A percentile compares a stretch with the other conserved stretches of the same genome.
phyloP scores from a whole-genome alignment of 2,888 invertebrate genomes.

The Dasysyrphus albostriatus region DNA sequence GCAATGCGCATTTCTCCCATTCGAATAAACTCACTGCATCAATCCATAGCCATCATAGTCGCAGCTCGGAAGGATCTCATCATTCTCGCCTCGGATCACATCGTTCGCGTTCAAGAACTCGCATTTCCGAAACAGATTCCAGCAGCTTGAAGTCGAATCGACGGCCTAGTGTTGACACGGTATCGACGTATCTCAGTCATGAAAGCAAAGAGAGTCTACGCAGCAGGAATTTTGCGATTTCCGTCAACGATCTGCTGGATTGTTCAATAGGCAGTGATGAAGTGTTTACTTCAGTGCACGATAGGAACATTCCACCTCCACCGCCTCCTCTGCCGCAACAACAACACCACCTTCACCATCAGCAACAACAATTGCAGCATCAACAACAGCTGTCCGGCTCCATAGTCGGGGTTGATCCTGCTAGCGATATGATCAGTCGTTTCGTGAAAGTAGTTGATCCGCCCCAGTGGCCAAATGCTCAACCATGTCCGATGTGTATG shows the following conservation, averaged over 20 bases:
- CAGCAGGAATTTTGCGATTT: slow-evolving; percentile 85
- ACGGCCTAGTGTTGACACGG: slow-evolving; percentile 93
- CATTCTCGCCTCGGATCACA: slow-evolving; percentile 82
- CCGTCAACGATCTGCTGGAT: slow-evolving; percentile 88
- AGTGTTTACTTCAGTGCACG: slow-evolving; percentile 85
- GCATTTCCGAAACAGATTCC: slow-evolving; percentile 84
- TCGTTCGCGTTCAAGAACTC: slow-evolving; percentile 83
- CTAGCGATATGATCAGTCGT: slow-evolving; percentile 87
- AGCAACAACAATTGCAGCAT: slow-evolving; percentile 78
- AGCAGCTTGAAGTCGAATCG: slow-evolving; percentile 91
- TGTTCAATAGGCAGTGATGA: slow-evolving; percentile 90
- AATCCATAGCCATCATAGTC: slow-evolving; percentile 83
- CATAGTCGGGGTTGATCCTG: slow-evolving; percentile 85
- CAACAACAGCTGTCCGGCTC: slow-evolving; percentile 83
- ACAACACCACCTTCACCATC: slow-evolving; percentile 77
- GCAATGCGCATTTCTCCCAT: slow-evolving; percentile 79
- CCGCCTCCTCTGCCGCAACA: slow-evolving; percentile 79
- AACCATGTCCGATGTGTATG: slow-evolving; percentile 89
- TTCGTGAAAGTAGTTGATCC: slow-evolving; percentile 88
- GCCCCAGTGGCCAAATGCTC: slow-evolving; percentile 88
- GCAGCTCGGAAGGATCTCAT: slow-evolving; percentile 82
- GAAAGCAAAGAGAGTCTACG: slow-evolving; percentile 90
- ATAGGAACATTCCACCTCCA: slow-evolving; percentile 76
- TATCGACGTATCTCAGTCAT: slow-evolving; percentile 94
- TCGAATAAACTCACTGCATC: slow-evolving; percentile 81